Evolutionary conservation across 2,888 invertebrate species (phyloP).

Genomic region (Cinara cedri): DNA sequence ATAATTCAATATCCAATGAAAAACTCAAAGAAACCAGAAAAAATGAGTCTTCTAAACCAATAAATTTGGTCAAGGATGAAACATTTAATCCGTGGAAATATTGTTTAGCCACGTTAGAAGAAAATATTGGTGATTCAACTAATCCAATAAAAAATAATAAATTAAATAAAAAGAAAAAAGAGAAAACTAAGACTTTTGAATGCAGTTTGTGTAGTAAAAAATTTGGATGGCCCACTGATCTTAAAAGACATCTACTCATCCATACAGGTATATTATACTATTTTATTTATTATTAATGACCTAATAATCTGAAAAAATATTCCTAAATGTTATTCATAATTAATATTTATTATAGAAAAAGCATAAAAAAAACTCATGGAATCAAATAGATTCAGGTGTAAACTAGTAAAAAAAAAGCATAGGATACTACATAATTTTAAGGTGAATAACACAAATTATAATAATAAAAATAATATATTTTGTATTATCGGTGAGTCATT

Average conservation of each 20-base stretch:
- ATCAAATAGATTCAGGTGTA: too few species aligned
- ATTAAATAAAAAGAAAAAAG: conserved; percentile 26
- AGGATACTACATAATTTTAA: too few species aligned
- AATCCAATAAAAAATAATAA: conserved; percentile 14
- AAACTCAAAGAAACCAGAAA: neutral
- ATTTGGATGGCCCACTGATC: conserved; percentile 64
- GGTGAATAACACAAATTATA: too few species aligned
- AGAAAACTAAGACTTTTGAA: conserved; percentile 37
- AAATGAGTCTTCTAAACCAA: conserved; percentile 1
- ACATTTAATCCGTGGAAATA: conserved; percentile 47
- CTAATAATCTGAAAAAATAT: too few species aligned
- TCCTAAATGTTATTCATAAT: too few species aligned
- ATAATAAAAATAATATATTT: too few species aligned
- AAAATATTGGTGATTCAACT: conserved; percentile 9
- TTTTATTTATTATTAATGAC: too few species aligned
- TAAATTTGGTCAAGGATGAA: conserved; percentile 28
- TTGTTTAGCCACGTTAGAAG: conserved; percentile 38
- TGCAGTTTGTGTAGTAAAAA: conserved; percentile 63
- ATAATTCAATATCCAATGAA: neutral
- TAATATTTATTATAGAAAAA: too few species aligned
- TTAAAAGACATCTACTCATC: conserved; percentile 64
- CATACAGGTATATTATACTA: conserved; percentile 62
- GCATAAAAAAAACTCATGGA: too few species aligned
- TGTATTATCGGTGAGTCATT: too few species aligned
- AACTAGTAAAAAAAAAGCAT: too few species aligned